Conservation (phyloP, 2,888 invertebrate genomes). For the Drosophila demipolita region DNA sequence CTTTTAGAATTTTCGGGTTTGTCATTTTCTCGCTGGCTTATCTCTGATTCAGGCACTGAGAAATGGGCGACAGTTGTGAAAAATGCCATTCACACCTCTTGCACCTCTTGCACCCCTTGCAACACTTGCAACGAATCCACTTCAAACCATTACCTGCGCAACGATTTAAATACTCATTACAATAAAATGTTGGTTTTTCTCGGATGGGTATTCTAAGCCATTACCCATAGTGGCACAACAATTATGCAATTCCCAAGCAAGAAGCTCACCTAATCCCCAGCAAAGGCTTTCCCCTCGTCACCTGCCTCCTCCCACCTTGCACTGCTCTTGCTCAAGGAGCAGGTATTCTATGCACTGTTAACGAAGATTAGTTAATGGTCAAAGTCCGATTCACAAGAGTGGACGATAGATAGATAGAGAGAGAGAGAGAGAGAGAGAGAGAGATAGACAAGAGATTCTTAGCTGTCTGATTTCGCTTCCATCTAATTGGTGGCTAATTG, state of each 20-base stretch:
- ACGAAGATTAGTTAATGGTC: no score
- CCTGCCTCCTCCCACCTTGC: neutral
- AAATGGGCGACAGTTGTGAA: constrained; percentile 33
- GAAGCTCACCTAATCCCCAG: neutral
- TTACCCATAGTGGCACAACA: constrained; percentile 4
- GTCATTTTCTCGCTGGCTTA: constrained; percentile 58
- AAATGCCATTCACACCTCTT: constrained; percentile 15
- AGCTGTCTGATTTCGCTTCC: constrained; percentile 23
- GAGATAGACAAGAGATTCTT: neutral
- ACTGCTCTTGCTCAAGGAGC: neutral
- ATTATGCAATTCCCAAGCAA: constrained; percentile 12
- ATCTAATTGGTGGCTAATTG: constrained; percentile 57
- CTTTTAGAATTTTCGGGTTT: constrained; percentile 59
- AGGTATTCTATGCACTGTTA: neutral
- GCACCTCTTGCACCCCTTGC: neutral
- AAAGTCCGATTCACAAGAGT: constrained; percentile 6
- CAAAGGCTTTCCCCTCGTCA: neutral
- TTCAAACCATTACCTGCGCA: neutral
- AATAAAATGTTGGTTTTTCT: constrained; percentile 40
- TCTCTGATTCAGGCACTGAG: constrained; percentile 53
- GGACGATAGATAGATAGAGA: no score
- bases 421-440: neutral
- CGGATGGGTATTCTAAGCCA: neutral
- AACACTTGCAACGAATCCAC: neutral
- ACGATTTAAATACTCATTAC: constrained; percentile 54